These are phyloP conservation scores for Amazona finschi DNA, from an alignment of 2,797 vertebrate genomes.

Conservation along the genomic window DNA sequence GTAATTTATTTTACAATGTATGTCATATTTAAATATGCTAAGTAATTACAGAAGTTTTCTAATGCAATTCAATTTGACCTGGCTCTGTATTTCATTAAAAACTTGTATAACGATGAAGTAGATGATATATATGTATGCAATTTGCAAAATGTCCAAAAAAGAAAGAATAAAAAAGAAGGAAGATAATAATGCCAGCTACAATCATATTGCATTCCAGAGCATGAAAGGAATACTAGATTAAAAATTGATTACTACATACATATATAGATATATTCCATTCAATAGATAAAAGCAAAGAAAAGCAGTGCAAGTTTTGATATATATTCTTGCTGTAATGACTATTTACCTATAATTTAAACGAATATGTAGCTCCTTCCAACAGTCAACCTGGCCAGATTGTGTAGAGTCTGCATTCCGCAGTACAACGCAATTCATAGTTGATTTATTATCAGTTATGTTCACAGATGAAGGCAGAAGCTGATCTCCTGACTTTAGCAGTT, in stretches of 20 bases:
- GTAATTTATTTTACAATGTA: background rate
- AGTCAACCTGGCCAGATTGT: background rate
- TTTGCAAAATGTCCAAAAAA: background rate
- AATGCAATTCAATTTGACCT: background rate
- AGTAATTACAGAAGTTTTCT: background rate
- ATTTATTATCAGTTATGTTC: background rate
- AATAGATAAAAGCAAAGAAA: background rate
- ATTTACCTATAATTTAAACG: background rate
- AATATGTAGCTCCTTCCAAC: background rate
- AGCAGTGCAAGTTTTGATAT: background rate
- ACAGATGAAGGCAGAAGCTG: background rate
- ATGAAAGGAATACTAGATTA: background rate
- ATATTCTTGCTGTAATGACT: background rate
- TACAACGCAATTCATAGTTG: background rate
- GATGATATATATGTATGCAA: background rate
- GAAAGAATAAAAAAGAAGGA: background rate
- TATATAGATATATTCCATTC: background rate
- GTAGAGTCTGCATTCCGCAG: background rate
- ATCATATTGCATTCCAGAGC: background rate
- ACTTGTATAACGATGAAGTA: background rate
- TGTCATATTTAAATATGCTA: background rate
- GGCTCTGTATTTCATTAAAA: background rate
- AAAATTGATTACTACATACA: background rate
- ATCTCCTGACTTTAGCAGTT: background rate
- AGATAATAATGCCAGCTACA: background rate